These are phyloP conservation scores for Styela clava DNA, from an alignment of 23 tunicate genomes.

Conservation along the genomic window DNA sequence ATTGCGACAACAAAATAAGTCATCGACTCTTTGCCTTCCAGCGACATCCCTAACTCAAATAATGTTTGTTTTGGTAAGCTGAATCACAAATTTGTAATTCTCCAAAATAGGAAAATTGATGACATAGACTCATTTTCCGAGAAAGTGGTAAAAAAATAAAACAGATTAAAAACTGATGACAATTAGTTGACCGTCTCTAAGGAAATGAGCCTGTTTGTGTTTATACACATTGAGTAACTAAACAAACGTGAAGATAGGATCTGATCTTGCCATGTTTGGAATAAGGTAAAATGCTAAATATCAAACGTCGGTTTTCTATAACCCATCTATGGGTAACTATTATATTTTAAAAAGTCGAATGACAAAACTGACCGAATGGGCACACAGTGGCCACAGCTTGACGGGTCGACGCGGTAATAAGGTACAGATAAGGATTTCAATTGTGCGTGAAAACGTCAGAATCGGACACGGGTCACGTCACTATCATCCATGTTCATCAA, in stretches of 20 bases:
- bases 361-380: background rate
- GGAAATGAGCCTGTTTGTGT: background rate
- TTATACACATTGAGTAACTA: background rate
- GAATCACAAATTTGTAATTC: background rate
- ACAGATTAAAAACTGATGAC: background rate
- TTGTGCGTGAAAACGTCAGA: constrained; percentile 29
- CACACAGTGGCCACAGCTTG: background rate
- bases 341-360: too few relatives aligned
- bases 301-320: background rate
- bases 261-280: background rate
- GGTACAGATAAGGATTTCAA: constrained; percentile 18
- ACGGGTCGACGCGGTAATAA: constrained; percentile 8
- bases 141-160: background rate
- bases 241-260: background rate
- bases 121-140: background rate
- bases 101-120: background rate
- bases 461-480: constrained; percentile 14
- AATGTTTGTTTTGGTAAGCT: background rate
- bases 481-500: background rate
- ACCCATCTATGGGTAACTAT: background rate
- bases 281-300: background rate
- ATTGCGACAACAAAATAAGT: background rate
- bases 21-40: background rate
- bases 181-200: background rate
- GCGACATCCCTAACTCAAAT: background rate